A percentile compares a stretch with the other conserved stretches of the same genome.
Evolutionary conservation across 2,888 invertebrate species (phyloP).

Genomic region (Biston stratarius): DNA sequence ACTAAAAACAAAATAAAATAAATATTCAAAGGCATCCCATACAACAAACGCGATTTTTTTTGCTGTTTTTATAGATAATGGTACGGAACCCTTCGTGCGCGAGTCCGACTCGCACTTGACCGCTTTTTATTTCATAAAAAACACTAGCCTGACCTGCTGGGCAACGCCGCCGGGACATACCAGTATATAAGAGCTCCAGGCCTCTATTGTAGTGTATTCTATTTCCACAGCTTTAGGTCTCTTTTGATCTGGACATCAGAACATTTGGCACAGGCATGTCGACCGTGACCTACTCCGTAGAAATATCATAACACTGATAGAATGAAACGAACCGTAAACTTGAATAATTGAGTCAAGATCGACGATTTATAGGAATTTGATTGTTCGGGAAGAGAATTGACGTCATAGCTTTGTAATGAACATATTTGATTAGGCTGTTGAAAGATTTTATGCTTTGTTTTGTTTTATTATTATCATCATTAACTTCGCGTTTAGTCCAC

Average conservation of each 20-base stretch:
- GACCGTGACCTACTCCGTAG: slow-evolving; percentile 15
- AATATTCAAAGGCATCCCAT: no score
- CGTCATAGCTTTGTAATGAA: slow-evolving; percentile 2
- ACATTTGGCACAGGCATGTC: slow-evolving; percentile 3
- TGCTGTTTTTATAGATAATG: no score
- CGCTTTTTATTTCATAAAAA: no score
- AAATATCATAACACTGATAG: slow-evolving; percentile 1
- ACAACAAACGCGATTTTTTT: no score
- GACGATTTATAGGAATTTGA: slow-evolving; percentile 15
- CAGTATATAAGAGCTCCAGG: no score
- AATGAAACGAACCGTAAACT: slow-evolving; percentile 13
- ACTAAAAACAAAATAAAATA: no score
- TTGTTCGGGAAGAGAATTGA: slow-evolving; percentile 15
- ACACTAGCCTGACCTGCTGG: background rate
- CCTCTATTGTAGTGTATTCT: background rate
- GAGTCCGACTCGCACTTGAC: no score
- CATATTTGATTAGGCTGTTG: background rate
- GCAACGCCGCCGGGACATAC: no score
- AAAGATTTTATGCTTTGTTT: slow-evolving; percentile 8
- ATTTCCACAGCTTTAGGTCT: background rate
- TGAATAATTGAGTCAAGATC: slow-evolving; percentile 22
- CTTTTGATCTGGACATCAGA: slow-evolving; percentile 16
- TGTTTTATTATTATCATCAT: background rate
- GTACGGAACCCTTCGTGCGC: no score
- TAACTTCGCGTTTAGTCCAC: background rate